phyloP scores from a whole-genome alignment of 2,113 vertebrate species.

The Phasianus colchicus region DNA sequence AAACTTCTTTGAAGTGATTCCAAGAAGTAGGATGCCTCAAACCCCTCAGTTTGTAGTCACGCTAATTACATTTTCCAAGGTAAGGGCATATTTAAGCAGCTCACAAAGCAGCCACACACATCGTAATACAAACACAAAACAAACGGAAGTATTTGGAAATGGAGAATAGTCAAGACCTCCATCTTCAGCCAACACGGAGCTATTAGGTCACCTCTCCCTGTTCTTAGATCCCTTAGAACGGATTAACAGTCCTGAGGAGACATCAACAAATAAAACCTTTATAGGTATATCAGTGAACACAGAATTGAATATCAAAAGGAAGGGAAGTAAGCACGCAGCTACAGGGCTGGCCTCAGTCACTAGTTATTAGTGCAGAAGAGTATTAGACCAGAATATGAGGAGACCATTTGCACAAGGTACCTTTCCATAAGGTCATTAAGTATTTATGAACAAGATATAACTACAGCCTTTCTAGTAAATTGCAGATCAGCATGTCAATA shows the following conservation, averaged over 20 bases:
- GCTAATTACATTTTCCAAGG: neutral
- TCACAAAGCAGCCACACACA: neutral
- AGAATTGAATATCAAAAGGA: neutral
- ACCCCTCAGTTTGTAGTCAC: neutral
- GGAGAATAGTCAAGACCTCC: neutral
- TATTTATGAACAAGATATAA: neutral
- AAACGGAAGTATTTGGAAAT: neutral
- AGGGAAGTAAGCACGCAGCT: neutral
- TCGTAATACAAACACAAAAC: neutral
- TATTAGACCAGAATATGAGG: neutral
- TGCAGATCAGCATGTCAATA: neutral
- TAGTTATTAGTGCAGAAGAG: fast-evolving
- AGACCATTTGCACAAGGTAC: neutral
- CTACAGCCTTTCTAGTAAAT: neutral
- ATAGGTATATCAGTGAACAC: neutral
- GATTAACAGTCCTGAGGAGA: neutral
- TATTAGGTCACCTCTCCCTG: neutral
- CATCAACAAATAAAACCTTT: neutral
- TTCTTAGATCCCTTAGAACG: neutral
- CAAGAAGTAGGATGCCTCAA: neutral
- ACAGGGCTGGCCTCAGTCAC: fast-evolving
- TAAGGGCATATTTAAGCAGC: neutral
- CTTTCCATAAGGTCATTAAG: neutral
- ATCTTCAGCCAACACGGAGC: neutral
- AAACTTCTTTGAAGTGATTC: neutral